phyloP scores from a whole-genome alignment of 2,888 invertebrate species.

The Aphodius sticticus region DNA sequence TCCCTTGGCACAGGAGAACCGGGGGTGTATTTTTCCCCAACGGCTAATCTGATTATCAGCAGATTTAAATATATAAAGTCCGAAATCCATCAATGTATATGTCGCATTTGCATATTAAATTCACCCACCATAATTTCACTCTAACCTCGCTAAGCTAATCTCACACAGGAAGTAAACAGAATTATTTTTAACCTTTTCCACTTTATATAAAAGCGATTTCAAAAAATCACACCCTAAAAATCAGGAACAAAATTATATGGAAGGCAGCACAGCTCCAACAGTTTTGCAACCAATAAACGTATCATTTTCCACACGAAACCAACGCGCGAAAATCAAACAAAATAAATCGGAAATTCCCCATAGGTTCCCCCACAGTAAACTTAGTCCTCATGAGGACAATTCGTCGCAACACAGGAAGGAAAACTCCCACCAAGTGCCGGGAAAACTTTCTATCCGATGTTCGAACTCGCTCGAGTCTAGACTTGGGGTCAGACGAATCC shows the following conservation, averaged over 20 bases:
- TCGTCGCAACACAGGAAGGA: not conserved
- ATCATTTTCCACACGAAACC: not conserved
- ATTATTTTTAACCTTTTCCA: too few relatives aligned
- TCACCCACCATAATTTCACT: not conserved
- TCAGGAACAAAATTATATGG: too few relatives aligned
- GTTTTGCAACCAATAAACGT: not conserved
- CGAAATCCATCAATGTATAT: not conserved
- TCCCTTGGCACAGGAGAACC: not conserved
- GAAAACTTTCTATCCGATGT: not conserved
- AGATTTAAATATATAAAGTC: not conserved
- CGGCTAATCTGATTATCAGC: not conserved
- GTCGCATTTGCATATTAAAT: slow-evolving; percentile 4
- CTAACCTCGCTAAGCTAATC: not conserved
- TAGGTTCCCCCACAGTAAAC: not conserved
- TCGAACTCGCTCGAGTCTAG: not conserved
- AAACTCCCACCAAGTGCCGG: not conserved
- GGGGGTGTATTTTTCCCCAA: not conserved
- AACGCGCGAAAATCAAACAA: not conserved
- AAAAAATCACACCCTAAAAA: too few relatives aligned
- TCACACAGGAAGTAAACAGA: not conserved
- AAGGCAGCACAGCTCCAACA: too few relatives aligned
- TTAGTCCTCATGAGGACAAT: not conserved
- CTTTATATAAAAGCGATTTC: not conserved
- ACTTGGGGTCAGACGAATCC: not conserved
- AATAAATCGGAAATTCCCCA: not conserved